These are phyloP conservation scores for Tanypteryx hageni DNA, from an alignment of 2,888 invertebrate species.

Conservation along the genomic window DNA sequence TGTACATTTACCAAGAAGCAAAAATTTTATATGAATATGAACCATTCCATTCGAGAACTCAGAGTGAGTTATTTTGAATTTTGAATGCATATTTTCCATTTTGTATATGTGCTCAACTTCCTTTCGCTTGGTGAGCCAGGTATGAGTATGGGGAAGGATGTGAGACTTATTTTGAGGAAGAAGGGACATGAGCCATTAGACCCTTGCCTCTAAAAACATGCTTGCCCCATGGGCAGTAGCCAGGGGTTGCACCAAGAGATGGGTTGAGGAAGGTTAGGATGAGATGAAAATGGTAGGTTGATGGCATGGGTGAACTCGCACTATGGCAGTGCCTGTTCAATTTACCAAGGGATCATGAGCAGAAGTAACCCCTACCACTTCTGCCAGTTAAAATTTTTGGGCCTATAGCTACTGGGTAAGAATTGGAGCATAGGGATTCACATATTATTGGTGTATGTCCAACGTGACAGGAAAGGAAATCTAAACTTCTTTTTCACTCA, in stretches of 20 bases:
- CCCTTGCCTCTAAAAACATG: constrained; percentile 22
- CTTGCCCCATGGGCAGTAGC: background rate
- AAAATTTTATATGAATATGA: constrained; percentile 61
- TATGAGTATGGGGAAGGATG: constrained; percentile 58
- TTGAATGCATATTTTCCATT: constrained; percentile 43
- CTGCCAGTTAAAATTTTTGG: constrained; percentile 15
- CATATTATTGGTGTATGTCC: constrained; percentile 30
- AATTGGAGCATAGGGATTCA: constrained; percentile 50
- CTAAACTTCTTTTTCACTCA: constrained; percentile 2
- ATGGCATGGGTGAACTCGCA: constrained; percentile 40
- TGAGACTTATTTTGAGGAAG: constrained; percentile 51
- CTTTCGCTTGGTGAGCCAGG: constrained; percentile 59
- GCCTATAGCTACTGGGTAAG: constrained; percentile 16
- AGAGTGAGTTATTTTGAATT: constrained; percentile 54
- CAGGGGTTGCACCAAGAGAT: constrained; percentile 41
- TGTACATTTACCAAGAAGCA: constrained; percentile 63
- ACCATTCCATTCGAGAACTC: constrained; percentile 59
- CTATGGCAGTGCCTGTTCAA: constrained; percentile 24
- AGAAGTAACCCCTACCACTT: constrained; percentile 14
- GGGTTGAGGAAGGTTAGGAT: constrained; percentile 22
- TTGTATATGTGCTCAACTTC: constrained; percentile 43
- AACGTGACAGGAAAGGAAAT: constrained; percentile 31
- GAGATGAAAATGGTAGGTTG: constrained; percentile 17
- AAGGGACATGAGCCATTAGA: constrained; percentile 44
- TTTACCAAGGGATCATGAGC: constrained; percentile 25